phyloP scores from a whole-genome alignment of 2,888 invertebrate genomes.

The Limnephilus rhombicus region DNA sequence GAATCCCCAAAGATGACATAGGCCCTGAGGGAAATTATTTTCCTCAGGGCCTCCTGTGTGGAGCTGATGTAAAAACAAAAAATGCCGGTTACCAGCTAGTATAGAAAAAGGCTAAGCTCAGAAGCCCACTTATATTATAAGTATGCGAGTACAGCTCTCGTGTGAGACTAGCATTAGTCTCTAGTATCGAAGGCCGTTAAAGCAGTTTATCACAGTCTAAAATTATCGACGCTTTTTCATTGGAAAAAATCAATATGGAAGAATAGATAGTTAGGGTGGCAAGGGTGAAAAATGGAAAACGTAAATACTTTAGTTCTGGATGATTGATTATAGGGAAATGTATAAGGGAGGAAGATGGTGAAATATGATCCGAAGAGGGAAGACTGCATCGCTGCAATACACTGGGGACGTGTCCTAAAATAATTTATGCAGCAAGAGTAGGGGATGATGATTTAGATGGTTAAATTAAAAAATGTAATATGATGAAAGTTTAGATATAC shows the following conservation, averaged over 20 bases:
- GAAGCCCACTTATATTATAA: too few species aligned
- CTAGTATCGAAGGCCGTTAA: neutral
- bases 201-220: neutral
- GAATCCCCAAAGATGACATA: too few species aligned
- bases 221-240: neutral
- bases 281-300: slow-evolving; percentile 17
- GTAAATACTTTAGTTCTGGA: slow-evolving; percentile 16
- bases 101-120: too few species aligned
- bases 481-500: too few species aligned
- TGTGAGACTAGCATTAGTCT: neutral
- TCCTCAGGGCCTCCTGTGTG: too few species aligned
- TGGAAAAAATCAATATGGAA: neutral
- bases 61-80: too few species aligned
- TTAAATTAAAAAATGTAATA: neutral
- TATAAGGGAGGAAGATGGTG: slow-evolving; percentile 8
- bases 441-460: slow-evolving; percentile 6
- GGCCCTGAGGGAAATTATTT: too few species aligned
- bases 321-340: slow-evolving; percentile 42
- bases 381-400: neutral
- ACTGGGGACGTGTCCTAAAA: slow-evolving; percentile 20
- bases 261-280: slow-evolving; percentile 2
- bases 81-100: too few species aligned
- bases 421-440: slow-evolving; percentile 8
- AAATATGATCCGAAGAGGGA: slow-evolving; percentile 39
- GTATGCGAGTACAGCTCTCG: too few species aligned